Evolutionary conservation across 2,888 invertebrate species (phyloP).

Genomic region (Sericinus montela): DNA sequence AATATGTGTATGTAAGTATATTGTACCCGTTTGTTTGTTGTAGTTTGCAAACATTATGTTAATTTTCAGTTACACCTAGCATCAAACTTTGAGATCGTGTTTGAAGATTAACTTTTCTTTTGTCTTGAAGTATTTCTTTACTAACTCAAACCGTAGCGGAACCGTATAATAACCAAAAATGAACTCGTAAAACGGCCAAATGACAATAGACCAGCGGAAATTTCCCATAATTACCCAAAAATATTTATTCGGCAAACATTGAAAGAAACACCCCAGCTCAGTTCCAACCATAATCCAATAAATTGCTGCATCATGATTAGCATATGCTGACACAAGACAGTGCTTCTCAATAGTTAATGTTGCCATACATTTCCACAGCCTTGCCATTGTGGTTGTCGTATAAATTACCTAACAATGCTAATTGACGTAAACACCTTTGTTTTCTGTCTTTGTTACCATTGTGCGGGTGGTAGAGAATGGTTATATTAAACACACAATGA

Average conservation of each 20-base stretch:
- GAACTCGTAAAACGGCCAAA: slow-evolving; percentile 2
- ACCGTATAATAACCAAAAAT: background rate
- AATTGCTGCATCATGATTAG: slow-evolving; percentile 73
- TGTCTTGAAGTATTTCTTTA: too few relatives aligned
- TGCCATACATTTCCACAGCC: too few relatives aligned
- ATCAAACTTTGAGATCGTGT: too few relatives aligned
- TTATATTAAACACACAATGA: background rate
- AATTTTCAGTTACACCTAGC: too few relatives aligned
- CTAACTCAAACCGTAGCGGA: background rate
- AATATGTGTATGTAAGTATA: too few relatives aligned
- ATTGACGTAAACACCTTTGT: slow-evolving; percentile 40
- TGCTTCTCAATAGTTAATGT: slow-evolving; percentile 8
- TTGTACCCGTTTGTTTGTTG: too few relatives aligned
- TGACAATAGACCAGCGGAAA: slow-evolving; percentile 1
- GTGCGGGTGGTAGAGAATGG: background rate
- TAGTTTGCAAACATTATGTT: too few relatives aligned
- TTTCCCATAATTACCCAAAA: slow-evolving; percentile 7
- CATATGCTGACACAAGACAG: background rate
- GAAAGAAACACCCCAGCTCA: slow-evolving; percentile 39
- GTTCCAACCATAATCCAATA: slow-evolving; percentile 64
- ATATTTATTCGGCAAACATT: slow-evolving; percentile 10
- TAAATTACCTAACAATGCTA: slow-evolving; percentile 42
- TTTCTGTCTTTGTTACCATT: slow-evolving; percentile 16
- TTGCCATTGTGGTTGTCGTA: slow-evolving; percentile 18
- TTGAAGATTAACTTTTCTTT: too few relatives aligned